Evolutionary conservation across 2,113 vertebrate species (phyloP).

Genomic region (Siniperca chuatsi): DNA sequence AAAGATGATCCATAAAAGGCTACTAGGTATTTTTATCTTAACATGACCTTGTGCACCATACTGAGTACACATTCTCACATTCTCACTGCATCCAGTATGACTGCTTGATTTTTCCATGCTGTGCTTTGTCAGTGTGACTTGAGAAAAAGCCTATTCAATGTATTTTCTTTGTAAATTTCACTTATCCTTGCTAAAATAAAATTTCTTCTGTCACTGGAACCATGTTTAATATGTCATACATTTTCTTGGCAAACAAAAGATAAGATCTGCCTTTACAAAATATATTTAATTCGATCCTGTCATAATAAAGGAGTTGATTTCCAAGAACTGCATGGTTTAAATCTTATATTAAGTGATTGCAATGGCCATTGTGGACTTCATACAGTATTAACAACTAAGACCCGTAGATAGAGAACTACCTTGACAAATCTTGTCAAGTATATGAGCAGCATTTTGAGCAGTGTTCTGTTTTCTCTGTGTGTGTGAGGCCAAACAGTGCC

Average conservation of each 20-base stretch:
- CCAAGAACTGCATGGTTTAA: conserved; percentile 13
- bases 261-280: background rate
- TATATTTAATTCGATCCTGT: conserved; percentile 3
- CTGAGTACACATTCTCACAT: conserved; percentile 78
- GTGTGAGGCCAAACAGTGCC: conserved; percentile 14
- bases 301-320: conserved; percentile 47
- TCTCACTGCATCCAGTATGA: conserved; percentile 65
- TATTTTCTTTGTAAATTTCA: background rate
- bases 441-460: conserved; percentile 18
- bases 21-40: conserved; percentile 85
- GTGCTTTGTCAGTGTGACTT: conserved; percentile 33
- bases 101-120: conserved; percentile 48
- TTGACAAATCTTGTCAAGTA: background rate
- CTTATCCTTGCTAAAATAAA: background rate
- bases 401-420: background rate
- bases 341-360: background rate
- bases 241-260: background rate
- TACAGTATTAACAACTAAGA: background rate
- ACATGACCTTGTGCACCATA: conserved; percentile 76
- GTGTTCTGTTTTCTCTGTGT: conserved; percentile 27
- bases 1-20: conserved; percentile 83
- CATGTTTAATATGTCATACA: background rate
- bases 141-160: background rate
- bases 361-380: background rate
- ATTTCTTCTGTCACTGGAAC: background rate